phyloP scores from a whole-genome alignment of 2,113 vertebrate species.

The Chloroceryle aenea region DNA sequence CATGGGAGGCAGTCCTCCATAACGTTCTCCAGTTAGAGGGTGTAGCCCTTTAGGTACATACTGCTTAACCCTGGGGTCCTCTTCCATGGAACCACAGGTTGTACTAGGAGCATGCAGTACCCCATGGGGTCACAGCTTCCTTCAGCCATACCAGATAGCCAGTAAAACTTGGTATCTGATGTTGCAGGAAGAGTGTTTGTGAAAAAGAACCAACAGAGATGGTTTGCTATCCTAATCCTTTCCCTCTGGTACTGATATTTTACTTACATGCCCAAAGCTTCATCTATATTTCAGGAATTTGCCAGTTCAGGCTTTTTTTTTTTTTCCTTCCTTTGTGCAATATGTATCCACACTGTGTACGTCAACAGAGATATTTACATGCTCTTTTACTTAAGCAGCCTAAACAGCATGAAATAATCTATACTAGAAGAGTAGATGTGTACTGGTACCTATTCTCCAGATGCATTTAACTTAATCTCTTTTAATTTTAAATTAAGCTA shows the following conservation, averaged over 20 bases:
- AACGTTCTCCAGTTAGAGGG: too few relatives aligned
- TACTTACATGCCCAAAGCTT: not conserved
- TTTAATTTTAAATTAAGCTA: constrained; percentile 38
- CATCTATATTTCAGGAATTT: not conserved
- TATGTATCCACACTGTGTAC: not conserved
- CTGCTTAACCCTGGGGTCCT: not conserved
- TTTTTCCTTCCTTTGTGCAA: not conserved
- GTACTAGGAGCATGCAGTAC: not conserved
- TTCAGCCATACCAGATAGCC: not conserved
- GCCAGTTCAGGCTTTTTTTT: not conserved
- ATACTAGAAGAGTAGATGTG: not conserved
- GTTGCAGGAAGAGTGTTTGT: not conserved
- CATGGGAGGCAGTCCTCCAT: too few relatives aligned
- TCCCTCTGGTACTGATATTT: not conserved
- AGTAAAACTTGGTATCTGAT: not conserved
- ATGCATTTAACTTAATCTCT: not conserved
- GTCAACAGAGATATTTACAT: not conserved
- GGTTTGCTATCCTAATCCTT: not conserved
- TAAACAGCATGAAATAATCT: not conserved
- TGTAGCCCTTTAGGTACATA: too few relatives aligned
- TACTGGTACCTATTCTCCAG: not conserved
- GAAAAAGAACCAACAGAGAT: not conserved
- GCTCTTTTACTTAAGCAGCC: not conserved
- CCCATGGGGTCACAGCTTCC: not conserved
- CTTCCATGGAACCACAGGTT: not conserved